Conservation (phyloP, 2,797 vertebrate species). For the Poliocrania exsul region DNA sequence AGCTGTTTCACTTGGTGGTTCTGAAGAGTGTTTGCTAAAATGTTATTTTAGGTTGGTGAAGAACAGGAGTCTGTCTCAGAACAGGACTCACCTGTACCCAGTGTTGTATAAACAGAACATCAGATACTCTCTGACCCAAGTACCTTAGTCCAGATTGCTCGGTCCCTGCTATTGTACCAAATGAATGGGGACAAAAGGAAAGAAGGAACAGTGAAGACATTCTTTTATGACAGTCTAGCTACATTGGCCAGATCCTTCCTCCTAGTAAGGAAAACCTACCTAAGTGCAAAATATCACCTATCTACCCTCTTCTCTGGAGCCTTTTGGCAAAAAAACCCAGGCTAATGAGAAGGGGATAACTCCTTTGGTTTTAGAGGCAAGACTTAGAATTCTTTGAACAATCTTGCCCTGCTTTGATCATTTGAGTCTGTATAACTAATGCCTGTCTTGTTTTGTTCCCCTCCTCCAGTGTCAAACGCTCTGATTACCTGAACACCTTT, state of each 20-base stretch:
- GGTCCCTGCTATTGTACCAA: background rate
- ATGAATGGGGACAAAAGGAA: background rate
- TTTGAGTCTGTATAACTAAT: background rate
- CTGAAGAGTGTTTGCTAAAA: background rate
- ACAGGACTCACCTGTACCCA: background rate
- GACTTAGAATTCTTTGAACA: background rate
- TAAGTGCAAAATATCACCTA: background rate
- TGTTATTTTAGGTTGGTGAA: background rate
- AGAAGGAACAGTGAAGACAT: background rate
- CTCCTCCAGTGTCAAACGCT: constrained; percentile 82
- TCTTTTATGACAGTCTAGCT: background rate
- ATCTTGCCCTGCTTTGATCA: background rate
- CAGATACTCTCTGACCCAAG: background rate
- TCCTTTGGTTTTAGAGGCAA: background rate
- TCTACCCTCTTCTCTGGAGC: background rate
- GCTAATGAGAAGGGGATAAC: background rate
- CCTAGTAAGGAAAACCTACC: background rate
- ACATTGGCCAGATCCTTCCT: background rate
- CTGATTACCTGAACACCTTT: constrained; percentile 96
- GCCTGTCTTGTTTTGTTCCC: background rate
- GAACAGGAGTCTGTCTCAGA: background rate
- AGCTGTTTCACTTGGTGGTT: background rate
- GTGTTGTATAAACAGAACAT: background rate
- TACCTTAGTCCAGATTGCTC: background rate
- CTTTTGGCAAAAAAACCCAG: background rate